Base-by-base conservation (phyloP, 2,113 vertebrate genomes). In the Coptodon rendalli region DNA sequence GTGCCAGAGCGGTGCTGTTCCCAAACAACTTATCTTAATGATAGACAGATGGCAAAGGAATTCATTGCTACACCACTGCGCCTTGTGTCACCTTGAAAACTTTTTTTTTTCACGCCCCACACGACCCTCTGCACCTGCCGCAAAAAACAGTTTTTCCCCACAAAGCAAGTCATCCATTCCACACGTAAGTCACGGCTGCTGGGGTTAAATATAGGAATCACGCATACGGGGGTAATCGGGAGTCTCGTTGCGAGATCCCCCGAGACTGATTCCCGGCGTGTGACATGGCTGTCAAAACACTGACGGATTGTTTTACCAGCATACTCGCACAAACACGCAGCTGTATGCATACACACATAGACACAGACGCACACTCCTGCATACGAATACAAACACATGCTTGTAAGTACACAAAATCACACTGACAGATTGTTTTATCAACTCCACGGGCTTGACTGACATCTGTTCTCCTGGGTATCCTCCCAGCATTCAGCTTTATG, bases 251-350 rank as follows among this genome's bases (percentile, higher is more conserved):
- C 81, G 40, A 83, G 80, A 88, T 95, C 95, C 95, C 95, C 86
- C 9, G 95, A 94, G 94, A 96, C 92, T 80, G 91, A 95, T 93
- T 89, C 91, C 85, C n/a, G 31, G 84, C 57, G 40, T 94, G 93
- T 95, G 93, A 96, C 94, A 94, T 91, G 89, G 86, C 93, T 94
- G 94, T 95, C 95, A 96, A 95, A 95, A 95, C 93, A 95, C 87
- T 87, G 94, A 94, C 82, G 79, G 94, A 95, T 95, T 94, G 91
- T 92, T 94, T 96, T 94, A 95, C 94, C 86, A 76, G 82, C 90
- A 71, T 89, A 59, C 68, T 19, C 83, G 61, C 40, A 13, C 80
- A 50, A 24, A 22, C 38, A 34, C 53, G 7, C 85, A 40, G 34
- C 9, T 50, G 27, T 17, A 52, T 29, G 19, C 81, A 85, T 22